phyloP scores from a whole-genome alignment of 1,140 invertebrate species.

The Lanistes nyassanus region DNA sequence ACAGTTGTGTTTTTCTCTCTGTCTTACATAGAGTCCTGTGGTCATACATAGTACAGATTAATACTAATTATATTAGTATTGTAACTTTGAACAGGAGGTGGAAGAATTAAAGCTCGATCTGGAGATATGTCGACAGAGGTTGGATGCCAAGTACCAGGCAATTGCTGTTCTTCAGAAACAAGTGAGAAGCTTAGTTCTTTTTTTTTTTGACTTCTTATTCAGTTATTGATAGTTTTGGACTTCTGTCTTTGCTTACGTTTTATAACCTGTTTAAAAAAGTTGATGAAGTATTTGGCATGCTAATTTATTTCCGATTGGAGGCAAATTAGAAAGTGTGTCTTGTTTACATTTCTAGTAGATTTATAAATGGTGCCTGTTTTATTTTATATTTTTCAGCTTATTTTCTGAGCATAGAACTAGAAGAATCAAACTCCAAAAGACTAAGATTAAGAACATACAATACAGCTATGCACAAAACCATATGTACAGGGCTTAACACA shows the following conservation, averaged over 20 bases:
- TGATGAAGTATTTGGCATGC: neutral
- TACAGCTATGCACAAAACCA: no score
- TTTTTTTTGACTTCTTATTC: neutral
- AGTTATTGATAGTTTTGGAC: neutral
- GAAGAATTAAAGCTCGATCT: conserved; percentile 54
- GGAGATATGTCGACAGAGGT: conserved; percentile 51
- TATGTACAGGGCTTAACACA: no score
- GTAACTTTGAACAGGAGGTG: conserved; percentile 49
- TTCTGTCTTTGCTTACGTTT: neutral
- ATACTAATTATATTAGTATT: no score
- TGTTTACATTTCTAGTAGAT: neutral
- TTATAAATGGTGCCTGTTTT: neutral
- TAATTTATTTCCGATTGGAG: neutral
- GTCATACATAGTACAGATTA: no score
- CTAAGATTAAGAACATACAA: no score
- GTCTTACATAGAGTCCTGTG: no score
- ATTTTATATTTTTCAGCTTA: neutral
- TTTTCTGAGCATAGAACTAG: no score
- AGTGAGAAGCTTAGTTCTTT: conserved; percentile 32
- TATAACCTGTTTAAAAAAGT: neutral
- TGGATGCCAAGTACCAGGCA: conserved; percentile 57
- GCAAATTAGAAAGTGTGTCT: neutral
- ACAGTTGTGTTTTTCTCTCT: no score
- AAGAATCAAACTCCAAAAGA: no score
- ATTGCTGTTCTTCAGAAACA: conserved; percentile 53